These are phyloP conservation scores for Manis javanica DNA, from an alignment of 2,797 vertebrate genomes.

Conservation along the genomic window DNA sequence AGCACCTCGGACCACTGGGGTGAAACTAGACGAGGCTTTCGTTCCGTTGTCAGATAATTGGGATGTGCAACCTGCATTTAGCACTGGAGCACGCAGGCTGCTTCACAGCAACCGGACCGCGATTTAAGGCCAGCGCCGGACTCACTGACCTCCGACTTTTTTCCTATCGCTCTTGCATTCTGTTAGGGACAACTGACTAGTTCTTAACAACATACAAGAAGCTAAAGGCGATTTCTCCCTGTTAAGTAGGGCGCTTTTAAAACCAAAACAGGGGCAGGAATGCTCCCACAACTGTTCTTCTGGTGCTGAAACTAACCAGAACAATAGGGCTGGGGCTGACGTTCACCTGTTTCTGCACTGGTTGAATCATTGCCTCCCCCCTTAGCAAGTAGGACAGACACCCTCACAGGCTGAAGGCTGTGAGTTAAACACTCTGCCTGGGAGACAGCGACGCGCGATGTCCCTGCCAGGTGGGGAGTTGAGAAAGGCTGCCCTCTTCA, in stretches of 20 bases:
- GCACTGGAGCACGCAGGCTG: background rate
- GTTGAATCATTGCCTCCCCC: background rate
- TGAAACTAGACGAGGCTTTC: conserved; percentile 20
- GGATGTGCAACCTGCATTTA: background rate
- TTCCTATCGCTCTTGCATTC: background rate
- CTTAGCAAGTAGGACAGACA: conserved; percentile 51
- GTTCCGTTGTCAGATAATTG: conserved; percentile 40
- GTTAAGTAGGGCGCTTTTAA: background rate
- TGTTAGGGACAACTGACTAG: background rate
- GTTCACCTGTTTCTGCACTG: background rate
- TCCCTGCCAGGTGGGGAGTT: conserved; percentile 62
- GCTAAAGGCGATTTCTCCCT: conserved; percentile 38
- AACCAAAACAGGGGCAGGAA: background rate
- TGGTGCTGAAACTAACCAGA: background rate
- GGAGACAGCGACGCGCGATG: background rate
- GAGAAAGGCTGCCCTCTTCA: background rate
- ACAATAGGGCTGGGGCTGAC: fast-evolving
- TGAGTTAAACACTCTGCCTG: background rate
- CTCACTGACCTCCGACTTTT: background rate
- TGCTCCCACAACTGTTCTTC: background rate
- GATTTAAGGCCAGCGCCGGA: background rate
- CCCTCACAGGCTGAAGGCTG: conserved; percentile 55
- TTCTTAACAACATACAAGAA: background rate
- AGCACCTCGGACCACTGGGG: conserved; percentile 64
- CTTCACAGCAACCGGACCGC: background rate